These are phyloP conservation scores for Eustalomyia histrio DNA, from an alignment of 2,888 invertebrate species.

Conservation along the genomic window DNA sequence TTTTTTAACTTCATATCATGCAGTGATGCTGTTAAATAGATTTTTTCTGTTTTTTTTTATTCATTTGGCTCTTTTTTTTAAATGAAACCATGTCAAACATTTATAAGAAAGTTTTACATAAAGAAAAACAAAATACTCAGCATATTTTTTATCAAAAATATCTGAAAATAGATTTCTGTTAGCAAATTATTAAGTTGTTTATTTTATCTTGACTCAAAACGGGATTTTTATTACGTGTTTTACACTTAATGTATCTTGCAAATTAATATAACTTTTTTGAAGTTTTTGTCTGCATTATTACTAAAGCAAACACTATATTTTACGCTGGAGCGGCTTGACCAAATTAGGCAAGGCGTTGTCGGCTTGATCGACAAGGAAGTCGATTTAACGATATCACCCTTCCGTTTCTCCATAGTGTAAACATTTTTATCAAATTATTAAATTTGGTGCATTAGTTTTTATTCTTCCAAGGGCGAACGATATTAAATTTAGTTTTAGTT, in stretches of 20 bases:
- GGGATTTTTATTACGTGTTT: not conserved
- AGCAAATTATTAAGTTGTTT: not conserved
- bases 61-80: not conserved
- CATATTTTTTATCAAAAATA: not conserved
- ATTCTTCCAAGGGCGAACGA: too few relatives aligned
- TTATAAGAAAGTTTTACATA: conserved; percentile 56
- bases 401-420: too few relatives aligned
- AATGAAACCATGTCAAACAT: conserved; percentile 58
- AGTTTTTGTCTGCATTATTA: too few relatives aligned
- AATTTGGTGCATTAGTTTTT: too few relatives aligned
- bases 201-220: not conserved
- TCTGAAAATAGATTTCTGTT: not conserved
- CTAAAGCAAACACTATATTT: too few relatives aligned
- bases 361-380: too few relatives aligned
- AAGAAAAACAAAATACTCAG: not conserved
- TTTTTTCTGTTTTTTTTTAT: conserved; percentile 23
- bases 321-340: too few relatives aligned
- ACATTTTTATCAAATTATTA: too few relatives aligned
- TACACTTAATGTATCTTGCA: not conserved
- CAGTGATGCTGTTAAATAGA: conserved; percentile 31
- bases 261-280: too few relatives aligned
- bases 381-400: too few relatives aligned
- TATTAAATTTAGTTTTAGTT: too few relatives aligned
- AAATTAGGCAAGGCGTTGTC: too few relatives aligned
- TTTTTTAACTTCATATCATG: conserved; percentile 6